Base-by-base conservation (phyloP, 2,888 invertebrate genomes). In the Gibbula magus region DNA sequence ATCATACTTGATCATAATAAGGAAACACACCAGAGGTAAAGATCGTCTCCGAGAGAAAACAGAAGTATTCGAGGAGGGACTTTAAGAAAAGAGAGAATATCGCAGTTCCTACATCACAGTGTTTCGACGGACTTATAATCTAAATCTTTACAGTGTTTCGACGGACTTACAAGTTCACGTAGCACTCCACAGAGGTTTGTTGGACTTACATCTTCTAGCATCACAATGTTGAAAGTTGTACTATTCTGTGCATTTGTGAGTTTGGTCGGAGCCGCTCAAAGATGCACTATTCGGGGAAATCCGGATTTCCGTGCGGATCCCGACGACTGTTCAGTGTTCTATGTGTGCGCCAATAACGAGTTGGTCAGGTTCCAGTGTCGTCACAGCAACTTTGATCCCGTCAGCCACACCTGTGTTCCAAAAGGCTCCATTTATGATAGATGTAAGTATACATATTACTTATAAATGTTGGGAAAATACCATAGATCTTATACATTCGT, bases 311-410 rank as follows among this genome's bases (percentile, higher is more conserved):
- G 74, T 29, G 51, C 54, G 13, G 80, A 80, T 35, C 66, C 80
- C 4, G 35, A 77, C 18, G 77, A 80, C 75, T 80, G 80, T 52
- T 74, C 80, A 29, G 51, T 61, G 29, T 80, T 77, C 39, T 80
- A 80, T 73, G 56, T 80, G 32, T 80, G 80, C 25, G 29, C 70
- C 20, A 45, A 32, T 8, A 52, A 51, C 18, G 54, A 56, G 16
- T 45, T 67, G 39, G 56, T 61, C 25, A 54, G 74, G n/a, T 80
- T 80, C 56, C 20, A 39, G 51, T 80, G 80, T 25, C 29, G 61
- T 3, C 8, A 61, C 18, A 77, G 77, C 39, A 77, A 77, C 18
- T 80, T 77, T 45, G 73, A 77, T 22, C 77, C 53, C 2, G 52
- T 18, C 13, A 73, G 29, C 25, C 73, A 51, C 29, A 74, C 74